A percentile compares a stretch with the other conserved stretches of the same genome.
Evolutionary conservation across 2,797 vertebrate genomes (phyloP).

Genomic region (Pipistrellus nathusii): DNA sequence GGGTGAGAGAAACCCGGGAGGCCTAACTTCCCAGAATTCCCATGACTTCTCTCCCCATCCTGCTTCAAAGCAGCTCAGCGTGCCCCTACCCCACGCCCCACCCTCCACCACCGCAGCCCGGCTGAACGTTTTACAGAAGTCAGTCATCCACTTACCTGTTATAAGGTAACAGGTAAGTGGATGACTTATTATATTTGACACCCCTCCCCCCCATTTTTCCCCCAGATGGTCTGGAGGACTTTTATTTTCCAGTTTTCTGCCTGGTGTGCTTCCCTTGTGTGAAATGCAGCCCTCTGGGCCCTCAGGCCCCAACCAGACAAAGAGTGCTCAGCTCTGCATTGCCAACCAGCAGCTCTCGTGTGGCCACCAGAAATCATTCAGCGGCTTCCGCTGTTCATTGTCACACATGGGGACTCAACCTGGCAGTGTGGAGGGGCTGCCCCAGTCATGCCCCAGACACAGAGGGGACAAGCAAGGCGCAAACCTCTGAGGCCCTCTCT

Average conservation of each 20-base stretch:
- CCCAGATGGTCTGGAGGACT: not conserved
- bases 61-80: accelerated
- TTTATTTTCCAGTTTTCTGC: not conserved
- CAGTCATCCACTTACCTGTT: not conserved
- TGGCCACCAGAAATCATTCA: not conserved
- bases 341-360: not conserved
- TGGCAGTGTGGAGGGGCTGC: not conserved
- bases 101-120: not conserved
- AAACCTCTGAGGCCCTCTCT: not conserved
- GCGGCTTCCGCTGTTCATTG: not conserved
- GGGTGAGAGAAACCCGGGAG: not conserved
- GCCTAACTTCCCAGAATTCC: not conserved
- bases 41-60: not conserved
- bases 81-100: accelerated
- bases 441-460: not conserved
- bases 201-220: not conserved
- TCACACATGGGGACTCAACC: not conserved
- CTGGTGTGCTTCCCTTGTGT: not conserved
- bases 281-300: not conserved
- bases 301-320: accelerated
- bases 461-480: not conserved
- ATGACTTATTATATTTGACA: no score
- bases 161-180: no score
- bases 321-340: accelerated
- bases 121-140: not conserved